phyloP scores from a whole-genome alignment of 2,113 vertebrate species.

The Poeciliopsis occidentalis region DNA sequence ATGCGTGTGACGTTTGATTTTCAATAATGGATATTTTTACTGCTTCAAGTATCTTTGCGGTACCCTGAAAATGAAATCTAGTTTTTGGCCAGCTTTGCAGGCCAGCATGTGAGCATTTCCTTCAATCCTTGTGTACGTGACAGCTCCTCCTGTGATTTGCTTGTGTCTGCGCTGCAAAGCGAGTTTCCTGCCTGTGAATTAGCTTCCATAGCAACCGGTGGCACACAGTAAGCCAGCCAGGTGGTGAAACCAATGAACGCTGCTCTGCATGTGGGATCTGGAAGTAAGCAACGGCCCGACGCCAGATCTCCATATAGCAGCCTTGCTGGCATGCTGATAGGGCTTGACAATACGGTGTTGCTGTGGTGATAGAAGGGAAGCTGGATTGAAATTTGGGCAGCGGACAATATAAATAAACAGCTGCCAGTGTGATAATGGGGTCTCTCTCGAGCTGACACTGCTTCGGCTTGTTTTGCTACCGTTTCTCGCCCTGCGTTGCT shows the following conservation, averaged over 20 bases:
- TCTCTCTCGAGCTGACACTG: constrained; percentile 29
- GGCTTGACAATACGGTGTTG: constrained; percentile 53
- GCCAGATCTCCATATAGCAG: constrained; percentile 49
- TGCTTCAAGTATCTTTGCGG: not conserved
- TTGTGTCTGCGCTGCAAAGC: constrained; percentile 49
- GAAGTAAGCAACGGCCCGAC: constrained; percentile 64
- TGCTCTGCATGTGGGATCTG: constrained; percentile 41
- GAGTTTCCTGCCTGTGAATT: constrained; percentile 65
- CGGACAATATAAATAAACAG: constrained; percentile 14
- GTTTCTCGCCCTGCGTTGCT: constrained; percentile 43
- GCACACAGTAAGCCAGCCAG: constrained; percentile 56
- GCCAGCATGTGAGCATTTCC: constrained; percentile 33
- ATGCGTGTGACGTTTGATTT: not conserved
- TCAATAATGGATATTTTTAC: not conserved
- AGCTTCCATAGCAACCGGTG: constrained; percentile 77
- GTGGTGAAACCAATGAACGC: constrained; percentile 50
- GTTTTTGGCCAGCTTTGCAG: constrained; percentile 7
- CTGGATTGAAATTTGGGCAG: constrained; percentile 48
- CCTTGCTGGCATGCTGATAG: constrained; percentile 36
- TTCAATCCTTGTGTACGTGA: constrained; percentile 6
- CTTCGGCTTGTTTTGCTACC: constrained; percentile 39
- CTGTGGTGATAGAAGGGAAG: constrained; percentile 39
- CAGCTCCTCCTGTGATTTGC: not conserved
- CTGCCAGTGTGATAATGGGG: constrained; percentile 37
- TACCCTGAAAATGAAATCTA: not conserved